Conservation (phyloP, 2,888 invertebrate species). For the Mycogona germanica region DNA sequence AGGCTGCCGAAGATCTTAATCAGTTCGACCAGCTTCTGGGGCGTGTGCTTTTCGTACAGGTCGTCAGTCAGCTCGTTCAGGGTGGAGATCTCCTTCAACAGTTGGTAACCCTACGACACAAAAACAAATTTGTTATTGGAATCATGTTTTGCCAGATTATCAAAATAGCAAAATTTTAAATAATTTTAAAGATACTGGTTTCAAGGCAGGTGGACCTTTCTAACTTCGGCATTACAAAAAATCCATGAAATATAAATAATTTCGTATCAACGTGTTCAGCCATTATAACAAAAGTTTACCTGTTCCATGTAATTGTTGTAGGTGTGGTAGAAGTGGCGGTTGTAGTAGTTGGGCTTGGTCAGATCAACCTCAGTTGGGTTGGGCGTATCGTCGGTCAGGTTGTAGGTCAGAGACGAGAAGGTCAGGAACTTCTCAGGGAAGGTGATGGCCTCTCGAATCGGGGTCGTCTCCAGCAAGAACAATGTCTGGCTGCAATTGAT, state of each 20-base stretch:
- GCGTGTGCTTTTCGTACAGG: slow-evolving; percentile 5
- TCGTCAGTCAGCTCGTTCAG: slow-evolving; percentile 1
- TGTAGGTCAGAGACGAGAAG: slow-evolving; percentile 16
- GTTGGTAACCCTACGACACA: neutral
- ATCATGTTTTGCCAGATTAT: neutral
- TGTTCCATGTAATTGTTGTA: slow-evolving; percentile 1
- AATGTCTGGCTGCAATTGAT: slow-evolving; percentile 16
- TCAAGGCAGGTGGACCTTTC: neutral
- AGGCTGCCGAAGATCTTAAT: slow-evolving; percentile 4
- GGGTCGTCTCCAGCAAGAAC: neutral
- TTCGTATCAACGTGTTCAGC: neutral
- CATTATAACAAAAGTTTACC: neutral
- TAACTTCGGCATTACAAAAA: neutral
- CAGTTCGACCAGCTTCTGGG: slow-evolving; percentile 10
- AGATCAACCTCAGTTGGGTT: slow-evolving; percentile 8
- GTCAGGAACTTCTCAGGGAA: slow-evolving; percentile 12
- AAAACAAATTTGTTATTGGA: neutral
- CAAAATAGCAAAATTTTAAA: no score
- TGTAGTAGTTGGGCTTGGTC: slow-evolving; percentile 3
- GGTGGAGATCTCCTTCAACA: neutral
- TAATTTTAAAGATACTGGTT: neutral
- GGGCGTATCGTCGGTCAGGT: neutral
- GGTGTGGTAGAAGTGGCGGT: neutral
- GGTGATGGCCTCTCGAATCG: slow-evolving; percentile 6
- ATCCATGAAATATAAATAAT: neutral